Base-by-base conservation (phyloP, 2,113 vertebrate genomes). In the Seriola quinqueradiata region DNA sequence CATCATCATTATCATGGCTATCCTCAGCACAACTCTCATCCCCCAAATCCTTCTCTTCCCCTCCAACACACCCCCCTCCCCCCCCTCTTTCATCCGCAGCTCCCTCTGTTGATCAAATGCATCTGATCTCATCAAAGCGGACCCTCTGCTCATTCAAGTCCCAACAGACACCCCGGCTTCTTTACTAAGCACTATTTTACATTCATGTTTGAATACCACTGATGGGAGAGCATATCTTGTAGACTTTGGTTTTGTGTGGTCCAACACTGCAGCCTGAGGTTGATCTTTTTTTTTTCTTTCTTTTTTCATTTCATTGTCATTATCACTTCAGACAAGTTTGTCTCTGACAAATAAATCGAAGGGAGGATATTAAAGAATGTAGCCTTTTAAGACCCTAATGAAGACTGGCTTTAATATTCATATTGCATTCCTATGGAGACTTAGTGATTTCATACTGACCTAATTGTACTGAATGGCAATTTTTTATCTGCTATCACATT, bases 41-140 rank as follows among this genome's bases (percentile, higher is more conserved):
- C 85, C 85, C 86, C 79, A 87, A 90, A 92, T 84, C 83, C 83
- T 69, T 73, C 86, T 73, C 82, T 77, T 75, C 75, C 77, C 81
- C 40, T 42, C 40, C 8, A 9, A 36, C 25, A 57, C 25, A 28
- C 25, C 34, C 58, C 52, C 70, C 40, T 17, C 17, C 28, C 7
- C 57, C 64, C 82, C 82, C 54, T 70, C 90, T 94, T 94, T 92
- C 88, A 93, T 93, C 92, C 80, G 55, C 81, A 85, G 86, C 89
- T 92, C 89, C 86, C 88, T 91, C 91, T 93, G 91, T 92, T 93
- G 91, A 93, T 93, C 93, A 94, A 93, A 92, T 92, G 92, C 92
- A 91, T 92, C 90, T 92, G 92, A 91, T 90, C 92, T 94, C 93
- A 94, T 94, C 91, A 94, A 94, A 94, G 91, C 91, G 14, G 90